Conservation (phyloP, 2,113 vertebrate genomes). For the Perca flavescens region DNA sequence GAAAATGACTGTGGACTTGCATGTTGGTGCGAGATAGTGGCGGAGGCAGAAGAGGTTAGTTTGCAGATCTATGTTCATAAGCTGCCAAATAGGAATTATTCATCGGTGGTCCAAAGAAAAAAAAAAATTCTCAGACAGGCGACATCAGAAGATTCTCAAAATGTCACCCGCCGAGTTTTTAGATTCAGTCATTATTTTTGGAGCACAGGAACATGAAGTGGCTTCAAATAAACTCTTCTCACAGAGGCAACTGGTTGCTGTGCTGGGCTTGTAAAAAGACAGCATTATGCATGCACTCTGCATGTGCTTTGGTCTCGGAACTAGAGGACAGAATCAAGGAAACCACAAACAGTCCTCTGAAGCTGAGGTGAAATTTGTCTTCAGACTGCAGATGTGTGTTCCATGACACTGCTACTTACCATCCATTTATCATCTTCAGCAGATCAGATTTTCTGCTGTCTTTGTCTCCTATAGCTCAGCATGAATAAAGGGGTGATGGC, state of each 20-base stretch:
- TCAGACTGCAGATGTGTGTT: slow-evolving; percentile 37
- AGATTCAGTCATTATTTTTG: slow-evolving; percentile 49
- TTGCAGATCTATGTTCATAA: slow-evolving; percentile 23
- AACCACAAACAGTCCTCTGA: slow-evolving; percentile 33
- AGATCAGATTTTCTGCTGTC: slow-evolving; percentile 29
- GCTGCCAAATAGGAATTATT: slow-evolving; percentile 49
- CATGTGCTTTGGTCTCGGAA: slow-evolving; percentile 32
- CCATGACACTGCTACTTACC: slow-evolving; percentile 14
- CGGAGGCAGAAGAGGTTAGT: slow-evolving; percentile 15
- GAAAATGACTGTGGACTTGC: neutral
- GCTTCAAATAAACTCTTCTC: slow-evolving; percentile 30
- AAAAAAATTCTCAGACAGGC: neutral
- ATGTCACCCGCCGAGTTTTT: slow-evolving; percentile 46
- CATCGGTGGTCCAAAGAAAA: slow-evolving; percentile 28
- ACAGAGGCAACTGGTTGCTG: slow-evolving; percentile 10
- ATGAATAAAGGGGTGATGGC: slow-evolving; percentile 49
- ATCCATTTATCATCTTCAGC: slow-evolving; percentile 27
- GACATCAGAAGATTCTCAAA: slow-evolving; percentile 40
- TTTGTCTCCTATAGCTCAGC: slow-evolving; percentile 40
- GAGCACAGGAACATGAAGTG: slow-evolving; percentile 15
- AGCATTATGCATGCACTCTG: slow-evolving; percentile 35
- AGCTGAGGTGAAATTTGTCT: slow-evolving; percentile 39
- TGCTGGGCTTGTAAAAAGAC: slow-evolving; percentile 13
- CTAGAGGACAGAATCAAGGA: slow-evolving; percentile 35
- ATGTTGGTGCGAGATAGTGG: slow-evolving; percentile 27